A percentile compares a stretch with the other conserved stretches of the same genome.
Conservation (phyloP, 2,888 invertebrate genomes). For the Drosophila neotestacea region DNA sequence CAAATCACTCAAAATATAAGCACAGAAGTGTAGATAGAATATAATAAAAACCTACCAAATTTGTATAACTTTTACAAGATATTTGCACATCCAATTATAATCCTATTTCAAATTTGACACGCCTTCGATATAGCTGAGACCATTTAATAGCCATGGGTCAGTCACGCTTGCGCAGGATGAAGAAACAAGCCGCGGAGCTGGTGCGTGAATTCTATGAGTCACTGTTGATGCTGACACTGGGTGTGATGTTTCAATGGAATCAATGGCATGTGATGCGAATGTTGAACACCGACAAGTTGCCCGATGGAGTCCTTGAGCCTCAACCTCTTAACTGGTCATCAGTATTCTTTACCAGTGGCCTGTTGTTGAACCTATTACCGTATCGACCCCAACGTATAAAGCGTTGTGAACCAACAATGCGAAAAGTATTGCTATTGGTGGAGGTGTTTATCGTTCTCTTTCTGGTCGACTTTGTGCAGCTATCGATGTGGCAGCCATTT, state of each 20-base stretch:
- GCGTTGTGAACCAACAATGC: neutral
- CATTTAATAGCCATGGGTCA: slow-evolving; percentile 13
- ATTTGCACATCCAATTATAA: neutral
- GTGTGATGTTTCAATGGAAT: slow-evolving; percentile 54
- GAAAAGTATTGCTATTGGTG: slow-evolving; percentile 27
- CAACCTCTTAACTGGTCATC: slow-evolving; percentile 31
- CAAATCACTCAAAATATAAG: neutral
- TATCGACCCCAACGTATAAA: slow-evolving; percentile 37
- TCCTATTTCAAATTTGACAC: slow-evolving; percentile 20
- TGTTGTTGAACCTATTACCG: slow-evolving; percentile 36
- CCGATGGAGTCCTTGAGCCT: slow-evolving; percentile 20
- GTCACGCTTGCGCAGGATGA: slow-evolving; percentile 13
- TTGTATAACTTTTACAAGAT: neutral
- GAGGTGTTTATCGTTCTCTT: slow-evolving; percentile 47
- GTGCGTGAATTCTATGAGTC: slow-evolving; percentile 51
- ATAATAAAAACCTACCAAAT: no score
- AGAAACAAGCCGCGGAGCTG: slow-evolving; percentile 16
- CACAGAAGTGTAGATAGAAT: neutral
- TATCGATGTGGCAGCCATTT: slow-evolving; percentile 49
- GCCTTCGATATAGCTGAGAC: neutral
- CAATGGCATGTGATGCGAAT: slow-evolving; percentile 38
- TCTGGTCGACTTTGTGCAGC: slow-evolving; percentile 41
- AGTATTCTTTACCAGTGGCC: slow-evolving; percentile 34
- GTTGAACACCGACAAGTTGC: slow-evolving; percentile 8
- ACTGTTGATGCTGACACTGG: slow-evolving; percentile 36